Evolutionary conservation across 2,888 invertebrate genomes (phyloP).

Genomic region (Parnassius glacialis): DNA sequence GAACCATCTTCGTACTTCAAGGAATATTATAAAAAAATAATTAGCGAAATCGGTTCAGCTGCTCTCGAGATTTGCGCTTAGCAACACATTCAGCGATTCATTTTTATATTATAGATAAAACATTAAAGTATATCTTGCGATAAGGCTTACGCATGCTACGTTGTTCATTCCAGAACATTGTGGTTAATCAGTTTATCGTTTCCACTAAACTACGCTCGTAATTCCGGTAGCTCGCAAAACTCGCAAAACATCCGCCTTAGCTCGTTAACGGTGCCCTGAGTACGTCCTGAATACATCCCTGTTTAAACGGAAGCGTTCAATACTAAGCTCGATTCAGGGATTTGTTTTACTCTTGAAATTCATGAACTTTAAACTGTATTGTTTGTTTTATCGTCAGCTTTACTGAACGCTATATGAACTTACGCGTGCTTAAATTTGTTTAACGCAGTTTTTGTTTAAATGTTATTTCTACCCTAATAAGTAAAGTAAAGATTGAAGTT

Average conservation of each 20-base stretch:
- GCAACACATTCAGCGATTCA: no score
- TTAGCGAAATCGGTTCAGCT: no score
- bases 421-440: no score
- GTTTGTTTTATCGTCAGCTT: constrained; percentile 2
- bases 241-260: constrained; percentile 24
- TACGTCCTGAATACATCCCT: constrained; percentile 20
- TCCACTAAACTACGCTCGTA: constrained; percentile 21
- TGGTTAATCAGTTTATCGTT: constrained; percentile 26
- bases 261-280: constrained; percentile 23
- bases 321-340: constrained; percentile 9
- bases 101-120: no score
- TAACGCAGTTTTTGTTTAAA: no score
- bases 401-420: no score
- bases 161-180: constrained; percentile 18
- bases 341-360: constrained; percentile 13
- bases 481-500: no score
- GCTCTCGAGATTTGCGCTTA: no score
- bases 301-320: constrained; percentile 21
- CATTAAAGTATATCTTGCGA: no score
- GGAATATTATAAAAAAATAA: no score
- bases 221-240: constrained; percentile 23
- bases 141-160: not conserved
- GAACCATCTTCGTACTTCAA: no score
- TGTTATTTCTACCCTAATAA: no score
- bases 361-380: not conserved